Evolutionary conservation across 1,140 invertebrate species (phyloP).

Genomic region (Eriocheir sinensis): DNA sequence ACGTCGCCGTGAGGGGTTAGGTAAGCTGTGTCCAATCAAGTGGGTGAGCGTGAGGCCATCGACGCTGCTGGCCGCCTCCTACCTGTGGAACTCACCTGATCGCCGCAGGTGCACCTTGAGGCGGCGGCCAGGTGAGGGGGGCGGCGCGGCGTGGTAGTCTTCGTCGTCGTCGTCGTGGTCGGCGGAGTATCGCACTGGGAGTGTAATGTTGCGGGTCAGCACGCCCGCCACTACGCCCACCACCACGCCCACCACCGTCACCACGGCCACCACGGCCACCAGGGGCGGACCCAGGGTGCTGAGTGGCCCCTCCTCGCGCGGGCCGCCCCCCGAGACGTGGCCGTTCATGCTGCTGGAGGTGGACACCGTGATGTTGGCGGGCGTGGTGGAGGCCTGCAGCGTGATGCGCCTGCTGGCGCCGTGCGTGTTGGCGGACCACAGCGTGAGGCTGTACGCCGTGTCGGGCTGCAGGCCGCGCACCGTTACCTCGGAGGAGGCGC

Average conservation of each 20-base stretch:
- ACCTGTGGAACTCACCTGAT: slow-evolving; percentile 72
- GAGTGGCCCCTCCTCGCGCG: slow-evolving; percentile 33
- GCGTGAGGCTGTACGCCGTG: slow-evolving; percentile 48
- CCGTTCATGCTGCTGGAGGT: slow-evolving; percentile 65
- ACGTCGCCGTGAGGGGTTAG: no score
- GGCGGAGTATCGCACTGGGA: not conserved
- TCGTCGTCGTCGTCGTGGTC: slow-evolving; percentile 52
- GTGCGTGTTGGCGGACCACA: slow-evolving; percentile 72
- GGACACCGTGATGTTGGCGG: slow-evolving; percentile 33
- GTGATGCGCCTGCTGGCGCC: slow-evolving; percentile 57
- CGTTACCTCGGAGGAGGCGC: slow-evolving; percentile 55
- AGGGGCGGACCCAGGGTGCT: slow-evolving; percentile 42
- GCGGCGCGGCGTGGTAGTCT: not conserved
- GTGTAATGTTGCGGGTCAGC: slow-evolving; percentile 33
- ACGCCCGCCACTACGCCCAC: slow-evolving; percentile 60
- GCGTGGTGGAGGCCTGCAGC: slow-evolving; percentile 42
- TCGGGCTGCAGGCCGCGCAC: slow-evolving; percentile 41
- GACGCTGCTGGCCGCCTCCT: not conserved
- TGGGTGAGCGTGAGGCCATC: not conserved
- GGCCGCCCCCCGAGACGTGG: slow-evolving; percentile 21
- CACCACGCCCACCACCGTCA: slow-evolving; percentile 60
- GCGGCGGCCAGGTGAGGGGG: not conserved
- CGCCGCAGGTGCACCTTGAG: slow-evolving; percentile 33
- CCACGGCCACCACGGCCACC: slow-evolving; percentile 60
- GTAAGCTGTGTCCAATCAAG: no score